Conservation (phyloP, 2,113 vertebrate species). For the Polypterus senegalus region DNA sequence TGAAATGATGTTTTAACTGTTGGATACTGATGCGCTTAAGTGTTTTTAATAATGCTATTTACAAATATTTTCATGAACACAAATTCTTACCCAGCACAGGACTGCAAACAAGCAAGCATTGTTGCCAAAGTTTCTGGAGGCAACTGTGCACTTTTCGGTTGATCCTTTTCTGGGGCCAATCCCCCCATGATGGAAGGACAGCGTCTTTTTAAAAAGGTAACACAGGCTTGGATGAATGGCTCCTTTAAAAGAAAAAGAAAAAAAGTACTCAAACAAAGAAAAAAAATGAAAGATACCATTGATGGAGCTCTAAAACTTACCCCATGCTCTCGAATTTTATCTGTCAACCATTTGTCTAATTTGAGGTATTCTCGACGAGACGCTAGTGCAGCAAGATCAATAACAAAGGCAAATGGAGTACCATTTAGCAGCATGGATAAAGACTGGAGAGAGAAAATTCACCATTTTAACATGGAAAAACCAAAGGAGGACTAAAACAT, state of each 20-base stretch:
- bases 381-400: constrained; percentile 99
- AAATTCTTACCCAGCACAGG: constrained; percentile 80
- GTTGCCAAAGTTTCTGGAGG: constrained; percentile 93
- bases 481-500: no score
- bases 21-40: no score
- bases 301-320: constrained; percentile 49
- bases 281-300: neutral
- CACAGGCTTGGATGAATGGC: constrained; percentile 94
- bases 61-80: no score
- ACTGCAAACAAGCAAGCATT: constrained; percentile 90
- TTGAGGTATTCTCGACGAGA: constrained; percentile 99
- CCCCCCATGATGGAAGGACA: constrained; percentile 96
- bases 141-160: constrained; percentile 95
- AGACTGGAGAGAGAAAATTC: constrained; percentile 58
- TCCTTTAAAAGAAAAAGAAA: constrained; percentile 51
- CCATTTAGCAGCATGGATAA: constrained; percentile 99
- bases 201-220: constrained; percentile 94
- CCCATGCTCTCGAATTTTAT: constrained; percentile 97
- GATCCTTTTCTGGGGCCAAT: constrained; percentile 93
- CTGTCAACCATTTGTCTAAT: constrained; percentile 98
- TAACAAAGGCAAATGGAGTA: constrained; percentile 99
- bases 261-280: neutral
- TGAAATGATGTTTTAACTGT: no score
- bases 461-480: constrained; percentile 12
- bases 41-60: no score